Conservation (phyloP, 2,888 invertebrate species). For the Coecobrya sp. region DNA sequence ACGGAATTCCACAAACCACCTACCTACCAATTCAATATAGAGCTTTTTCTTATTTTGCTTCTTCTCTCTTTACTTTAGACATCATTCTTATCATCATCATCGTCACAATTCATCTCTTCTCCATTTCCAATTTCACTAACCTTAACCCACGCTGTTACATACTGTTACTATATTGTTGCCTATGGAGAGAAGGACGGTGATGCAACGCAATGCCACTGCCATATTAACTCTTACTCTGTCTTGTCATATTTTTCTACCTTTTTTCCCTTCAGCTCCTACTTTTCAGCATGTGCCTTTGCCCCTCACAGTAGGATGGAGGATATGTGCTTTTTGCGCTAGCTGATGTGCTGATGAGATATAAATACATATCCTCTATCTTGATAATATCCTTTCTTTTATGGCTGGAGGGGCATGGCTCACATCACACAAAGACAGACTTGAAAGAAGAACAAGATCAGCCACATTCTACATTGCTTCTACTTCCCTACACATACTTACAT, state of each 20-base stretch:
- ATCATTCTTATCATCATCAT: conserved; percentile 19
- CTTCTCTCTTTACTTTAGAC: conserved; percentile 10
- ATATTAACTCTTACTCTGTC: conserved; percentile 24
- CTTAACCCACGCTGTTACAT: not conserved
- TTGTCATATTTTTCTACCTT: not conserved
- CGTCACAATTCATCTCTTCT: conserved; percentile 9
- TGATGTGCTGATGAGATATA: not conserved
- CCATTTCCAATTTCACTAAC: conserved; percentile 2
- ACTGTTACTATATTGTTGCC: not conserved
- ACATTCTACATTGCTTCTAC: not conserved
- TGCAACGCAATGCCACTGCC: conserved; percentile 16
- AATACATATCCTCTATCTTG: not conserved
- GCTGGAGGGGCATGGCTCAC: not conserved
- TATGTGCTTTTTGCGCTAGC: not conserved
- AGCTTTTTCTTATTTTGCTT: not conserved
- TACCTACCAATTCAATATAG: conserved; percentile 1
- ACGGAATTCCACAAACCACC: not conserved
- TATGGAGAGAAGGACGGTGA: not conserved
- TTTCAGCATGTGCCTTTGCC: not conserved
- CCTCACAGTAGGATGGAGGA: not conserved
- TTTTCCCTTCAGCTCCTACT: not conserved
- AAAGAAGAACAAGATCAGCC: conserved; percentile 32
- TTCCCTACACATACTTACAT: not conserved
- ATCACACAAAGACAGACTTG: conserved; percentile 9
- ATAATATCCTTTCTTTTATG: conserved; percentile 1